Conservation (phyloP, 2,888 invertebrate species). For the Heliconius ismenius region DNA sequence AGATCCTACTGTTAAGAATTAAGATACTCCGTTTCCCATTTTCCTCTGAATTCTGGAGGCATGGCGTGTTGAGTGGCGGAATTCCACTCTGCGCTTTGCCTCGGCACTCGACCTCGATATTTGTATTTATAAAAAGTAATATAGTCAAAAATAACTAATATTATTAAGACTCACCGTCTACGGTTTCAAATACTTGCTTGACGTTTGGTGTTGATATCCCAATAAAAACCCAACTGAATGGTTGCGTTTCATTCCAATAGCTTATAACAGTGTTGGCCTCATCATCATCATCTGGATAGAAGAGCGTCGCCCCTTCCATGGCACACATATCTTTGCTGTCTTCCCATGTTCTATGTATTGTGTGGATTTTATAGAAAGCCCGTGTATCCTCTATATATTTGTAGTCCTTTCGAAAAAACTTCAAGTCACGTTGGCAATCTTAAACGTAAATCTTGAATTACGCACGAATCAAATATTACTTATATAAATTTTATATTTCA, state of each 20-base stretch:
- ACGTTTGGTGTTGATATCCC: conserved; percentile 57
- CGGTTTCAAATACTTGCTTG: conserved; percentile 60
- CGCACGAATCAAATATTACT: conserved; percentile 8
- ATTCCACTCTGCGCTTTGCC: no score
- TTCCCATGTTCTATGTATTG: conserved; percentile 56
- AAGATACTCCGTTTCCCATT: no score
- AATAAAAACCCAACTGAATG: conserved; percentile 51
- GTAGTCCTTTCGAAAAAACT: conserved; percentile 67
- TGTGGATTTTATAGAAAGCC: conserved; percentile 69
- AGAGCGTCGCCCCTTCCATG: conserved; percentile 60
- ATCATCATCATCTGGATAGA: conserved; percentile 57
- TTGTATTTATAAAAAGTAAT: background rate
- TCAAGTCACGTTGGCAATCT: conserved; percentile 58
- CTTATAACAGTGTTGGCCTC: conserved; percentile 55
- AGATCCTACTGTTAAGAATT: no score
- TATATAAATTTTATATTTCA: background rate
- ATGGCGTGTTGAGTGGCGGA: no score
- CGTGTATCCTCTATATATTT: conserved; percentile 53
- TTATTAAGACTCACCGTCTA: conserved; percentile 50
- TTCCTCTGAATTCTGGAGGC: no score
- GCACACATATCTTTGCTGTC: conserved; percentile 60
- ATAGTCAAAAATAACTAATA: background rate
- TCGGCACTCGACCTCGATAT: background rate
- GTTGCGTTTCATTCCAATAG: conserved; percentile 53
- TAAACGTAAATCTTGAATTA: conserved; percentile 39